A percentile compares a stretch with the other conserved stretches of the same genome.
These are phyloP conservation scores for Chrysomela aeneicollis DNA, from an alignment of 2,888 invertebrate genomes.

Conservation along the genomic window DNA sequence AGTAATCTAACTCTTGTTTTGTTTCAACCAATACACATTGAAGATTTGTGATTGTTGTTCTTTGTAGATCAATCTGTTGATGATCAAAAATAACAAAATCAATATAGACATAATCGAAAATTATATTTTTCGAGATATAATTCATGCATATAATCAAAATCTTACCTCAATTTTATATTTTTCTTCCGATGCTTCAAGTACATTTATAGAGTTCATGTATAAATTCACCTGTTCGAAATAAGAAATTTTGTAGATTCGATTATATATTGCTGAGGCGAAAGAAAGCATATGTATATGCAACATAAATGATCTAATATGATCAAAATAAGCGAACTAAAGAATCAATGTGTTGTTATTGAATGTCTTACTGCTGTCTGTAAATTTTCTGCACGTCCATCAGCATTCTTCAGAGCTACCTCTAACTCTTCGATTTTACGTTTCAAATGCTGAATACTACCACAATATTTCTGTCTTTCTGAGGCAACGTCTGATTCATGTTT, in stretches of 20 bases:
- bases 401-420: constrained; percentile 49
- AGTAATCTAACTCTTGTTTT: constrained; percentile 56
- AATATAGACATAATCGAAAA: background rate
- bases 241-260: constrained; percentile 11
- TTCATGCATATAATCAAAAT: background rate
- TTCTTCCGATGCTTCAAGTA: constrained; percentile 55
- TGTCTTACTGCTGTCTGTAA: constrained; percentile 57
- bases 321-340: constrained; percentile 5
- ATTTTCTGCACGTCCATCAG: constrained; percentile 53
- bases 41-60: constrained; percentile 54
- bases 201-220: constrained; percentile 55
- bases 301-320: background rate
- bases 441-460: constrained; percentile 50
- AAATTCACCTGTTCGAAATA: constrained; percentile 53
- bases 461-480: constrained; percentile 44
- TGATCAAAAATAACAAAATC: constrained; percentile 7
- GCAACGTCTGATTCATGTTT: constrained; percentile 41
- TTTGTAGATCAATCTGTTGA: constrained; percentile 56
- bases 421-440: constrained; percentile 53
- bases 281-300: background rate
- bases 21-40: constrained; percentile 56
- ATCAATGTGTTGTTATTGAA: constrained; percentile 6
- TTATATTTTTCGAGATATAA: background rate
- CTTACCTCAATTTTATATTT: constrained; percentile 55
- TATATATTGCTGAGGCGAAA: background rate